Percentiles rank a stretch among this genome's conserved stretches.
phyloP scores from a whole-genome alignment of 2,888 invertebrate genomes.

The Cryptocheilus praepositus region DNA sequence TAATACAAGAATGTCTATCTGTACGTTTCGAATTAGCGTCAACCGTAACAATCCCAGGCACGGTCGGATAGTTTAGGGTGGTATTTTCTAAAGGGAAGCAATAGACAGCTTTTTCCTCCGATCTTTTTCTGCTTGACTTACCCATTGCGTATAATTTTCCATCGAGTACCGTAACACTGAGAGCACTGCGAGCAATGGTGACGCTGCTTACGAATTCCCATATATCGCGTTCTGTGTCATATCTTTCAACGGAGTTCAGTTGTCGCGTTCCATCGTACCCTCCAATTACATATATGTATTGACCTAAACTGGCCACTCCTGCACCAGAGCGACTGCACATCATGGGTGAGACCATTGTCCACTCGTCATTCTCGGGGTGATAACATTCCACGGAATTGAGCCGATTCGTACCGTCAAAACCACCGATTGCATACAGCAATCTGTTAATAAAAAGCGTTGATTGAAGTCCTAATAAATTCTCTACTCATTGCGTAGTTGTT shows the following conservation, averaged over 20 bases:
- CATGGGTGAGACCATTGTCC: constrained; percentile 90
- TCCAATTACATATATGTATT: constrained; percentile 94
- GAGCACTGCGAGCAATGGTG: constrained; percentile 88
- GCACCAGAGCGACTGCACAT: constrained; percentile 88
- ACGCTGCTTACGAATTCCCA: constrained; percentile 89
- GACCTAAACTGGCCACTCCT: constrained; percentile 89
- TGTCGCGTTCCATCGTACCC: constrained; percentile 93
- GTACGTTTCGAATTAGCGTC: background rate
- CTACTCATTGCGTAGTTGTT: background rate
- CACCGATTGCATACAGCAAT: constrained; percentile 88
- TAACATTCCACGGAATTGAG: constrained; percentile 91
- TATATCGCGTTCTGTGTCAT: constrained; percentile 87
- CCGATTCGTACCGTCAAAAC: constrained; percentile 89
- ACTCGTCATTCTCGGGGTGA: constrained; percentile 93
- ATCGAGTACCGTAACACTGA: constrained; percentile 90
- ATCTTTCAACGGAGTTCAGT: constrained; percentile 89
- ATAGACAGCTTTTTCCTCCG: too few species aligned
- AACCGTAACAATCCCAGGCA: too few species aligned
- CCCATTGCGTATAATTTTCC: constrained; percentile 93
- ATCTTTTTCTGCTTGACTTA: constrained; percentile 68
- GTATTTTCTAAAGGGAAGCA: too few species aligned
- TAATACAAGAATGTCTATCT: constrained; percentile 15
- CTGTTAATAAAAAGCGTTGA: constrained; percentile 45
- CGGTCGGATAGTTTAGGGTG: too few species aligned
- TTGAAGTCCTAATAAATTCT: background rate